A percentile compares a stretch with the other conserved stretches of the same genome.
phyloP scores from a whole-genome alignment of 2,888 invertebrate genomes.

The Temnothorax rugatulus region DNA sequence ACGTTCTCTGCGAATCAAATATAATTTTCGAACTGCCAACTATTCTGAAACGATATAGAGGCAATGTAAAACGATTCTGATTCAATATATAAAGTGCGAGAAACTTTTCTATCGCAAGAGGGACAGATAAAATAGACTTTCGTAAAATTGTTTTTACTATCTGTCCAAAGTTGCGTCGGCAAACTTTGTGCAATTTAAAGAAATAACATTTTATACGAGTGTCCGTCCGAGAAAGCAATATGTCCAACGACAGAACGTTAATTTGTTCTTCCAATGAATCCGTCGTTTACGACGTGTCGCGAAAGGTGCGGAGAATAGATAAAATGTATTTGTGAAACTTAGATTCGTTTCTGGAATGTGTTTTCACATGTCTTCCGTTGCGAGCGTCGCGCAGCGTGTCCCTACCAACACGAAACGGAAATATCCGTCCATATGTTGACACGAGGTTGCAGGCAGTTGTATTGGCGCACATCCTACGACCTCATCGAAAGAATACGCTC shows the following conservation, averaged over 20 bases:
- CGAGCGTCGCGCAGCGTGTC: conserved; percentile 23
- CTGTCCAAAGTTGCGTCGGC: not conserved
- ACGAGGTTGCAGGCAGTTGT: conserved; percentile 62
- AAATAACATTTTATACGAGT: not conserved
- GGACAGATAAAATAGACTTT: not conserved
- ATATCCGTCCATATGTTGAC: conserved; percentile 74
- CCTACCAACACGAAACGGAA: conserved; percentile 65
- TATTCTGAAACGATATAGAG: not conserved
- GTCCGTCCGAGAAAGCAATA: not conserved
- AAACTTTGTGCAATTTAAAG: not conserved
- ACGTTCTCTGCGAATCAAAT: not conserved
- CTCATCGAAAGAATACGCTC: conserved; percentile 71
- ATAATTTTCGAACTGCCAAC: not conserved
- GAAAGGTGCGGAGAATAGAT: conserved; percentile 22
- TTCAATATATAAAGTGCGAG: not conserved
- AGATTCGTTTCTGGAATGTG: conserved; percentile 42
- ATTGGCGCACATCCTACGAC: conserved; percentile 53
- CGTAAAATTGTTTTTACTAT: conserved; percentile 10
- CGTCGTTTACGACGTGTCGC: not conserved
- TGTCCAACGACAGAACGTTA: not conserved
- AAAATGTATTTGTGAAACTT: conserved; percentile 17
- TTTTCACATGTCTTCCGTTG: conserved; percentile 48
- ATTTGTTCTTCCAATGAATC: not conserved
- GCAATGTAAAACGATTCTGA: not conserved
- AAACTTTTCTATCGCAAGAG: not conserved